phyloP scores from a whole-genome alignment of 2,888 invertebrate genomes.

The Leptopilina syphax region DNA sequence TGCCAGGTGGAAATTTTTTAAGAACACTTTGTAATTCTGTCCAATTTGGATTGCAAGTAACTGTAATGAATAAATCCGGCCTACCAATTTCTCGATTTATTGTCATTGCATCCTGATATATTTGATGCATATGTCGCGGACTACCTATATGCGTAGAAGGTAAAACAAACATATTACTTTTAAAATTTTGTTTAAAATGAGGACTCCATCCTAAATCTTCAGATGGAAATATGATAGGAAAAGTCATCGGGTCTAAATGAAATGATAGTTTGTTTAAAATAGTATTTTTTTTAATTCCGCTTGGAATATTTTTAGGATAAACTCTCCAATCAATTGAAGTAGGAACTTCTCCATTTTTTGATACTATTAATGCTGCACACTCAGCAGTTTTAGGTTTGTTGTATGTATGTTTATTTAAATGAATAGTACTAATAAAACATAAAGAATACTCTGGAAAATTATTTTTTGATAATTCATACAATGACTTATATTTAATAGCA shows the following conservation, averaged over 20 bases:
- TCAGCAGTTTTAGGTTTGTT: too few species aligned
- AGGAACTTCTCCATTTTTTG: background rate
- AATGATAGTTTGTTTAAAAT: background rate
- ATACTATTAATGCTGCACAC: too few species aligned
- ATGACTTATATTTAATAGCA: slow-evolving; percentile 2
- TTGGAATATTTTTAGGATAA: slow-evolving; percentile 1
- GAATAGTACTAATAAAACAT: background rate
- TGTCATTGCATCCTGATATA: slow-evolving; percentile 68
- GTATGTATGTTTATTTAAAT: too few species aligned
- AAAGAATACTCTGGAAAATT: background rate
- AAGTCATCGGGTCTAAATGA: too few species aligned
- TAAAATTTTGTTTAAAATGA: background rate
- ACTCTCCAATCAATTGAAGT: background rate
- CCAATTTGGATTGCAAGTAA: too few species aligned
- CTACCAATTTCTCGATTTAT: slow-evolving; percentile 68
- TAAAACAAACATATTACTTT: background rate
- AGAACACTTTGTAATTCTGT: slow-evolving; percentile 43
- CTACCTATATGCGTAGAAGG: slow-evolving; percentile 51
- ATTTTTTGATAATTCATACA: slow-evolving; percentile 3
- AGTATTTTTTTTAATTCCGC: background rate
- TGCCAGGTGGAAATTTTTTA: slow-evolving; percentile 37
- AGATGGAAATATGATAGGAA: too few species aligned
- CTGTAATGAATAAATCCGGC: too few species aligned
- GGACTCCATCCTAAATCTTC: too few species aligned
- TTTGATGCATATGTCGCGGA: slow-evolving; percentile 71